phyloP scores from a whole-genome alignment of 2,113 vertebrate species.

The Percina caprodes region DNA sequence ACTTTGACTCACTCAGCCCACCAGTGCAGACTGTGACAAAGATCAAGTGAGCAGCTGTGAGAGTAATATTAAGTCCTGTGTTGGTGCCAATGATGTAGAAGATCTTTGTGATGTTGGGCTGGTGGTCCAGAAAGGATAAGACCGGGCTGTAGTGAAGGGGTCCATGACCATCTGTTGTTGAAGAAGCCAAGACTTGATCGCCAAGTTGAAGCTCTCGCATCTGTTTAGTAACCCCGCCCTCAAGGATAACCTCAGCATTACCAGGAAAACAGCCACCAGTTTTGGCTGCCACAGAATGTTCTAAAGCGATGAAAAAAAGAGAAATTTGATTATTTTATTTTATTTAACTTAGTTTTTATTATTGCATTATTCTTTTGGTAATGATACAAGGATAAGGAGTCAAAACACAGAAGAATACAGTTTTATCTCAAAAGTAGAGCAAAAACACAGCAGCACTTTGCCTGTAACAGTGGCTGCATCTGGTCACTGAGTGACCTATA shows the following conservation, averaged over 20 bases:
- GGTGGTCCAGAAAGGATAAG: conserved; percentile 92
- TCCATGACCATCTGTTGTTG: conserved; percentile 82
- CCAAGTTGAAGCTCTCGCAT: conserved; percentile 89
- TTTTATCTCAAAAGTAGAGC: conserved; percentile 7
- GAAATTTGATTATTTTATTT: conserved; percentile 19
- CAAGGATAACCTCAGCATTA: conserved; percentile 85
- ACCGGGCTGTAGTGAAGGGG: conserved; percentile 91
- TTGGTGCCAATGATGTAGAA: conserved; percentile 91
- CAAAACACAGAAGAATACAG: not conserved
- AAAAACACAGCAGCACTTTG: not conserved
- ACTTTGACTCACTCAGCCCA: conserved; percentile 47
- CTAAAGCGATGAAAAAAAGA: conserved; percentile 77
- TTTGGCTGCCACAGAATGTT: conserved; percentile 97
- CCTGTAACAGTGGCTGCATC: conserved; percentile 10
- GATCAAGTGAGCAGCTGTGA: conserved; percentile 94
- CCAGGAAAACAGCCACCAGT: conserved; percentile 96
- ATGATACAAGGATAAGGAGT: not conserved
- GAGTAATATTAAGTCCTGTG: conserved; percentile 85
- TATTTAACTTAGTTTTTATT: not conserved
- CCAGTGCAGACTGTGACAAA: conserved; percentile 86
- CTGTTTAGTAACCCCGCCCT: conserved; percentile 83
- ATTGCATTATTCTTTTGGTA: not conserved
- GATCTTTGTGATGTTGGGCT: conserved; percentile 80
- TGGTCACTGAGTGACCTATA: conserved; percentile 57
- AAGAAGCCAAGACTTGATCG: conserved; percentile 91